These are phyloP conservation scores for Tyrannus savana DNA, from an alignment of 2,113 vertebrate species.

Conservation along the genomic window DNA sequence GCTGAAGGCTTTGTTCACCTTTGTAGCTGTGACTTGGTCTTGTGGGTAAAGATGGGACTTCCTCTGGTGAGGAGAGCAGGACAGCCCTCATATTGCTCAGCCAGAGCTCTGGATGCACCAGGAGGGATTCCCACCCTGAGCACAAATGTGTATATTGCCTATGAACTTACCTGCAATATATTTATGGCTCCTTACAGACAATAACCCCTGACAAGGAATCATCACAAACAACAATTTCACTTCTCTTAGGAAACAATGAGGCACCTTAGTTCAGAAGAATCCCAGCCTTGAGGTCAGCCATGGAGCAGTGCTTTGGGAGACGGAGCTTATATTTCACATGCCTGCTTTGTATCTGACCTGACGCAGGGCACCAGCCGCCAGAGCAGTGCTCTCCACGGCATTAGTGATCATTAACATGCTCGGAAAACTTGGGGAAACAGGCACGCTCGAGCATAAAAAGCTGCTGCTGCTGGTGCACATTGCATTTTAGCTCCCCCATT, in stretches of 20 bases:
- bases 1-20: neutral
- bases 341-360: conserved; percentile 14
- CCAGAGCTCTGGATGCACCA: neutral
- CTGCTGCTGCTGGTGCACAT: neutral
- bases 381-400: neutral
- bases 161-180: neutral
- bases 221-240: conserved; percentile 1
- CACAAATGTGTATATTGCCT: fast-evolving
- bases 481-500: conserved; percentile 2
- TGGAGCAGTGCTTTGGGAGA: conserved; percentile 27
- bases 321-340: neutral
- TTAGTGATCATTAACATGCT: neutral
- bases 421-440: conserved; percentile 5
- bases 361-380: neutral
- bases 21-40: neutral
- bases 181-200: neutral
- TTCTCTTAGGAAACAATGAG: neutral
- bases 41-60: neutral
- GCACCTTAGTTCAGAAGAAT: neutral
- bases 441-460: neutral
- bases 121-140: neutral
- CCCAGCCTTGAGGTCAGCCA: neutral
- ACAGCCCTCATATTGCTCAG: neutral
- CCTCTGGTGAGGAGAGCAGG: neutral
- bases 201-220: neutral